These are phyloP conservation scores for Eptesicus fuscus DNA, from an alignment of 2,113 vertebrate genomes.

Conservation along the genomic window DNA sequence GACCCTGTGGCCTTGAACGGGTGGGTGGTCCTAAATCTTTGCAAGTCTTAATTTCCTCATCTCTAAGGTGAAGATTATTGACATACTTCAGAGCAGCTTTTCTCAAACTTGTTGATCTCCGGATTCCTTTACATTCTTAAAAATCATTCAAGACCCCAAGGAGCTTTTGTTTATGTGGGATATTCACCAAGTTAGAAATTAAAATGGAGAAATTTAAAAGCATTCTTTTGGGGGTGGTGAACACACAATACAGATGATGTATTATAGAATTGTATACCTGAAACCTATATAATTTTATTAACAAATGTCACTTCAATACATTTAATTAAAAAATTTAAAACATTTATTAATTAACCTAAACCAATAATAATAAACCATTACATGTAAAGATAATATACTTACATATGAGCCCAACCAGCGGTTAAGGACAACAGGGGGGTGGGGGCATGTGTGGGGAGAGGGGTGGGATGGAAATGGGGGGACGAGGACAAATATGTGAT, in stretches of 20 bases:
- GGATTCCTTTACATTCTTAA: neutral
- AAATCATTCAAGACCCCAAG: neutral
- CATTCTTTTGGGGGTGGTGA: neutral
- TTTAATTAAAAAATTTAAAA: neutral
- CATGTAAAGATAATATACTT: neutral
- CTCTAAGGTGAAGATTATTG: neutral
- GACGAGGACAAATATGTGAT: no score
- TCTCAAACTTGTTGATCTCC: neutral
- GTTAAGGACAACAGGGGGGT: no score
- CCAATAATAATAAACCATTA: neutral
- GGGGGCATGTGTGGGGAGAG: no score
- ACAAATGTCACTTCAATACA: neutral
- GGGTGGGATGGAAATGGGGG: no score
- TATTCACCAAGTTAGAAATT: neutral
- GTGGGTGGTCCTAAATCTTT: neutral
- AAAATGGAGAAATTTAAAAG: neutral
- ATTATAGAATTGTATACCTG: neutral
- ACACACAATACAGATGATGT: neutral
- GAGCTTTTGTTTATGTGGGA: slow-evolving; percentile 15
- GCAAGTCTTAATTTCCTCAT: neutral
- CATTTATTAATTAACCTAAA: neutral
- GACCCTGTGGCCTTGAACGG: neutral
- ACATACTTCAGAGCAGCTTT: neutral
- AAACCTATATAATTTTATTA: neutral
- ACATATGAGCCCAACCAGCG: no score